Base-by-base conservation (phyloP, 2,113 vertebrate species). In the Leucopsar rothschildi region DNA sequence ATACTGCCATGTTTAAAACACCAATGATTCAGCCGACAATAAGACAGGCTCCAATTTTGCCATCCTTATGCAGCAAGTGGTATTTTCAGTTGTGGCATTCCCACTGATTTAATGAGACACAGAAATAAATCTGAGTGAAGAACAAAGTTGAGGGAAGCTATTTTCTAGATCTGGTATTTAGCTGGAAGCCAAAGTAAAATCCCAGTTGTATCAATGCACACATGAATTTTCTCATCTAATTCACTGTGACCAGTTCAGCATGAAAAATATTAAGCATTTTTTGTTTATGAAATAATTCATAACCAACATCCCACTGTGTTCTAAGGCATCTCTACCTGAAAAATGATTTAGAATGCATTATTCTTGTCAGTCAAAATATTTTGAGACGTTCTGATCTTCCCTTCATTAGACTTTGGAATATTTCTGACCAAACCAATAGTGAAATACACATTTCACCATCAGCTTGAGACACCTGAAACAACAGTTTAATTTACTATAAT, bases 401-500 rank as follows among this genome's bases (percentile, higher is more conserved):
- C 56, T 95, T 91, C 79, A 83, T 66, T 73, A 76, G 49, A 47
- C 49, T 93, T 79, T 19, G 35, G 19, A 94, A 25, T 92, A 90
- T 94, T 87, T 95, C 65, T 81, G 56, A 94, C 63, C 39, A 95
- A 90, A 85, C 40, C 56, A 87, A 82, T 15, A 85, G 52, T 61
- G 57, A 89, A 94, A 92, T 44, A 75, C 50, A 14, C 22, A 68
- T 86, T 96, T 82, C 60, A 82, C 71, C 71, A 87, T 92, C 72
- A 75, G 60, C 45, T 63, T 56, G 35, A 80, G 72, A 88, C 18
- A 78, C 12, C 52, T 73, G 52, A 65, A 93, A 52, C 18, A 83
- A 40, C 56, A 70, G 59, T 56, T 73, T 42, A 11, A 21, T 75
- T 85, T 79, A 90, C 68, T 80, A 82, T 70, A 95, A 79, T 18